Evolutionary conservation across 2,888 invertebrate species (phyloP), one percentile per base, ranked within the genome.

Genomic region (Prenolepis imparis): DNA sequence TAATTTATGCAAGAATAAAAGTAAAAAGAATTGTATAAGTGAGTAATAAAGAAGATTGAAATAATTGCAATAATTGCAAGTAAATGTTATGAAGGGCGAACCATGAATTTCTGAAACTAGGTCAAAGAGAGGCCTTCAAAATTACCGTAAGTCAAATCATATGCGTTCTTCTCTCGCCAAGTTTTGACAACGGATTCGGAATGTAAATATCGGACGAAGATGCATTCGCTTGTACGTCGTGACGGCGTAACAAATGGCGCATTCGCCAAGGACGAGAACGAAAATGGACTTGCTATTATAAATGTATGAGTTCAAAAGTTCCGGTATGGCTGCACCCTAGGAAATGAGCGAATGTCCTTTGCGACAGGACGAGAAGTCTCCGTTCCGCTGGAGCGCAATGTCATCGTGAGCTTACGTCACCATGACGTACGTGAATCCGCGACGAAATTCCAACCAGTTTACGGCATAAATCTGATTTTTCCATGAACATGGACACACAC

Each of bases 381-480:
- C 24, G 64, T 61, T 63, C 21, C 55, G 28, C 28, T 21, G 48
- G 59, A 57, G 77, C 70, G 39, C 83, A 73, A 70, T 72, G 83
- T 66, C 82, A 57, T 64, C 73, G 72, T 15, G 83, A 82, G 48
- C 48, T 83, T 82, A 59, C 64, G 82, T 83, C 73, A 64, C 63
- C 63, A 39, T 83, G 77, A 84, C 70, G 63, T 74, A 64, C 84
- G 21, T 41, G 70, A 72, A 67, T 80, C 48, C 61, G 63, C 88
- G 72, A 83, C 63, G 85, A 84, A 87, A 88, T 86, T 74, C 85
- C 83, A 73, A 61, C 32, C 64, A 63, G 85, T 86, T 84, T 84
- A 87, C 73, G 55, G 64, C 59, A 61, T 32, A 82, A 85, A 82
- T 86, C 85, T 87, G 81, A 88, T 87, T 87, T 86, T 85, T 68